Evolutionary conservation across 2,888 invertebrate species (phyloP), one percentile per base, ranked within the genome.

Genomic region (Thymelicus acteon): DNA sequence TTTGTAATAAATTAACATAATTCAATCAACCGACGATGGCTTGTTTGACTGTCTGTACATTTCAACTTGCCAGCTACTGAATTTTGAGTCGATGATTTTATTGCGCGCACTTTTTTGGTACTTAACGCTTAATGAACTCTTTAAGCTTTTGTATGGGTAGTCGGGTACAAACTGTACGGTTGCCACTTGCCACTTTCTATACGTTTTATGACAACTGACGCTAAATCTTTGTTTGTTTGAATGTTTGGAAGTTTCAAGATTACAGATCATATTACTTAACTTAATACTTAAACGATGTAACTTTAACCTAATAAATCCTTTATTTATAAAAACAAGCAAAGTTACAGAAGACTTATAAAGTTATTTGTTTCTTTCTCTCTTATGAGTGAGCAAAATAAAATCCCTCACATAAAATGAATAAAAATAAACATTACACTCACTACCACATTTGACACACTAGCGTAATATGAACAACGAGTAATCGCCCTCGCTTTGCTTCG

Each of bases 1-100:
- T 70, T 70, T 70, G 70, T 70, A 64, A 70, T 70, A 70, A 70
- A 70, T 70, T 70, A 70, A 70, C 70, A 70, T 70, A 70, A 70
- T 70, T 70, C 70, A 70, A 70, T 70, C 70, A 70, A 40, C 64
- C 52, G 70, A 70, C 70, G 70, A 70, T 64, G 70, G 70, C 60
- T 70, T 70, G 70, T 70, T 70, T 70, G 70, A 64, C 60, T 64
- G 70, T 70, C 70, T 64, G 70, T 64, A 60, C 63, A 63, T 63
- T 70, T 70, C 58, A 31, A 70, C 70, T 70, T 65, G 63, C 37
- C 60, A 24, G 39, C 70, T 70, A 70, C 70, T 70, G 70, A 70
- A 70, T 70, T 70, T 70, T 64, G 70, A 60, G 49, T 64, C 60
- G 70, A 60, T 70, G 70, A 64, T 70, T 70, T 70, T 64, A 70